A percentile compares a stretch with the other conserved stretches of the same genome.
These are phyloP conservation scores for Tragelaphus eurycerus DNA, from an alignment of 2,797 vertebrate species.

Conservation along the genomic window DNA sequence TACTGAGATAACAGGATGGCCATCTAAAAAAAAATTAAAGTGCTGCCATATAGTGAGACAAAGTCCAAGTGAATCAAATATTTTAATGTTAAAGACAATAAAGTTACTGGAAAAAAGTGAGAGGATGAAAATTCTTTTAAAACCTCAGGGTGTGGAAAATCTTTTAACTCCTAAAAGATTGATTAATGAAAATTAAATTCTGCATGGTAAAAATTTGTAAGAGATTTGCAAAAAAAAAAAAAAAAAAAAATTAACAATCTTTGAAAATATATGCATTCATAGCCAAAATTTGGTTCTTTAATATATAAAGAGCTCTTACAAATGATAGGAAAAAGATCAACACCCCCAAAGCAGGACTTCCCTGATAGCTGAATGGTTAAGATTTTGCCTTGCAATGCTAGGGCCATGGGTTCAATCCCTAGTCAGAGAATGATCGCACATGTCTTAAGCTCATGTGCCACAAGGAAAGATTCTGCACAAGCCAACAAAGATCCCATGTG, in stretches of 20 bases:
- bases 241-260: background rate
- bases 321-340: background rate
- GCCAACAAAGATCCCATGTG: background rate
- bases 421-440: background rate
- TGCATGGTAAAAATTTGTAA: background rate
- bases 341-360: background rate
- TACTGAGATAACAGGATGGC: background rate
- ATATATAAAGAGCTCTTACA: background rate
- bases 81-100: constrained; percentile 1
- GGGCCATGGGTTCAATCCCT: background rate
- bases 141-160: background rate
- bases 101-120: background rate
- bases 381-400: background rate
- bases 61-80: background rate
- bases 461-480: background rate
- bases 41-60: background rate
- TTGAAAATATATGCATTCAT: background rate
- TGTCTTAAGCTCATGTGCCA: background rate
- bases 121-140: background rate
- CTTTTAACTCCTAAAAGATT: background rate
- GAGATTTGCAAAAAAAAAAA: background rate
- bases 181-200: background rate
- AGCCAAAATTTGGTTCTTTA: background rate
- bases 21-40: background rate
- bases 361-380: background rate